Base-by-base conservation (phyloP, 2,113 vertebrate species). In the Calypte anna region DNA sequence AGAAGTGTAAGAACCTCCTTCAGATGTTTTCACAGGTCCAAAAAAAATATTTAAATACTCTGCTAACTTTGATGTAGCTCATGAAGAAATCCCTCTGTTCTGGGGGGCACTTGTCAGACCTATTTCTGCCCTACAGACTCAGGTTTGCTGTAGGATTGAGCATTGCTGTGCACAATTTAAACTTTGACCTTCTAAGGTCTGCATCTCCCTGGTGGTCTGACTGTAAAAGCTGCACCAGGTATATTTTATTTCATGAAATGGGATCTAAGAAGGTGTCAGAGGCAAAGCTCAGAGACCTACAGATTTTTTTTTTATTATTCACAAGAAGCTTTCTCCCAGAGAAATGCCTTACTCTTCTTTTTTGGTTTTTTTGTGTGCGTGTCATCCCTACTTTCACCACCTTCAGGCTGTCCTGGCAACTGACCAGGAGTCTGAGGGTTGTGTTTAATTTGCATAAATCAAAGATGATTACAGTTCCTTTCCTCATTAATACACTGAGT, bases 381-480 rank as follows among this genome's bases (percentile, higher is more conserved):
- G 25, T 48, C 81, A 79, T 25, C 64, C 27, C 23, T n/a, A 53
- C 53, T 78, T 63, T 91, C 62, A 80, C 23, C 69, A 93, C 54
- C 75, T 90, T 75, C 67, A 58, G 33, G 38, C 48, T 36, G 83
- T 74, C 86, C 89, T 94, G 91, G 93, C 69, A 79, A 84, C 66
- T 95, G 93, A 96, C 95, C 92, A 92, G 59, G 74, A 95, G 74
- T 40, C 53, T 82, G 77, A 86, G 69, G 38, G 73, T 48, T 82
- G 50, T 43, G 64, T 89, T 91, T 94, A 36, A 91, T 92, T 87
- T 94, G 70, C 87, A 69, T 90, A 87, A 95, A 96, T 93, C 90
- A 85, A 79, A 82, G 78, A 24, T 89, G 86, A 96, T 92, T 93
- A 86, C 78, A 51, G 53, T 74, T 88, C 54, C 76, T 66, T 66